Base-by-base conservation (phyloP, 2,113 vertebrate genomes). In the Saimiri boliviensis region DNA sequence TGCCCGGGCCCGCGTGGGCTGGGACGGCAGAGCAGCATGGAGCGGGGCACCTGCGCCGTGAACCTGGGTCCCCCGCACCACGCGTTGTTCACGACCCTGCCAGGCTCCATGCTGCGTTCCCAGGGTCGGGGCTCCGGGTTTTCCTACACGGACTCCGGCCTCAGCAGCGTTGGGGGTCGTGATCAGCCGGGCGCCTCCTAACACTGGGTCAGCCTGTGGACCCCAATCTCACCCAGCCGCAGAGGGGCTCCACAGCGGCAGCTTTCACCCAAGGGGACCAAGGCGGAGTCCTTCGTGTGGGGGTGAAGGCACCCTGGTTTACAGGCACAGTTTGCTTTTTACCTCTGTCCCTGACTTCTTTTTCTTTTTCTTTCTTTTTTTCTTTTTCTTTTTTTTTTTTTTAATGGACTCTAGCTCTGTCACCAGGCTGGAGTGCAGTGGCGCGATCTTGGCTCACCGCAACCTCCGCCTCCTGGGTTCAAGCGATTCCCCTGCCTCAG, bases 61-160 rank as follows among this genome's bases (percentile, higher is more conserved):
- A 20, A n/a, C 35, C 68, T 5, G n/a, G 74, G n/a, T 54, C 74
- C 25, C 23, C 60, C 2, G 1, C 8, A 7, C 58, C 19, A 1
- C 14, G 0, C 5, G 45, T 35, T 49, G 54, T 25, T 54, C 4
- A 35, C 12, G n/a, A 4, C 37, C 37, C 1, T 0, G 45, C 10
- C 37, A 54, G 5, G 42, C 35, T 49, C 17, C 9, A 19, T 32
- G 45, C 42, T 45, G 6, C 20, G 37, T 56, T n/a, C 27, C 74
- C 40, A 27, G 30, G 5, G 52, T 49, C 83, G 23, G 35, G 35
- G 25, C 20, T 27, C 37, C 37, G 89, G 30, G 9, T 52, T 40
- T 79, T 76, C 76, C 66, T 45, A 25, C 58, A n/a, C 7, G 37
- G 35, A 25, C 20, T 35, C 37, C 45, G 27, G 30, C 20, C n/a